A percentile compares a stretch with the other conserved stretches of the same genome.
Evolutionary conservation across 2,797 vertebrate genomes (phyloP).

Genomic region (Onychomys arenicola): DNA sequence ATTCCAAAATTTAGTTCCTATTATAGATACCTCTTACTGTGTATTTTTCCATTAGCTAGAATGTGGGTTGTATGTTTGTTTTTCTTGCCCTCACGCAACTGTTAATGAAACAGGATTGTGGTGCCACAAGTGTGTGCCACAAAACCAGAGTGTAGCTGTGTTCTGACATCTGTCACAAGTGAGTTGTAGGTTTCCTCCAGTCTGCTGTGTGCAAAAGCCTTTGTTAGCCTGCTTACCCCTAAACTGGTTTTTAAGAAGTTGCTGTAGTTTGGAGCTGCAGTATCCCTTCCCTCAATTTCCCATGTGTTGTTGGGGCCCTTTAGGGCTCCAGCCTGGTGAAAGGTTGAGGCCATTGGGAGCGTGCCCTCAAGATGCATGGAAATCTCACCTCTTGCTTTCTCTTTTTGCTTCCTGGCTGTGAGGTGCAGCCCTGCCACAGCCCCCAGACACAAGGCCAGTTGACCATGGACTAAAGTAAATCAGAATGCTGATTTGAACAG

Average conservation of each 20-base stretch:
- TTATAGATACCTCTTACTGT: neutral
- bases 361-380: no score
- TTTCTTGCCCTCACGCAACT: neutral
- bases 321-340: no score
- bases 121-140: neutral
- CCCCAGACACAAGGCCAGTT: neutral
- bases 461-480: neutral
- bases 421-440: neutral
- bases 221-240: neutral
- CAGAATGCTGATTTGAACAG: neutral
- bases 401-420: neutral
- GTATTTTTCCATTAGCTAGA: neutral
- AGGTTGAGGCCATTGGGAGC: neutral
- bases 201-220: no score
- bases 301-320: neutral
- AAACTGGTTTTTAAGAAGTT: neutral
- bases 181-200: neutral
- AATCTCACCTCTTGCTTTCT: neutral
- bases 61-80: neutral
- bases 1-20: neutral
- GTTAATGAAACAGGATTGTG: neutral
- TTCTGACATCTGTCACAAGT: neutral
- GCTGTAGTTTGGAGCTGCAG: neutral
- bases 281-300: neutral
- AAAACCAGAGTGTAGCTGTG: no score